Percentiles rank a stretch among this genome's conserved stretches.
phyloP scores from a whole-genome alignment of 2,888 invertebrate species.

The Pristionchus entomophagus region DNA sequence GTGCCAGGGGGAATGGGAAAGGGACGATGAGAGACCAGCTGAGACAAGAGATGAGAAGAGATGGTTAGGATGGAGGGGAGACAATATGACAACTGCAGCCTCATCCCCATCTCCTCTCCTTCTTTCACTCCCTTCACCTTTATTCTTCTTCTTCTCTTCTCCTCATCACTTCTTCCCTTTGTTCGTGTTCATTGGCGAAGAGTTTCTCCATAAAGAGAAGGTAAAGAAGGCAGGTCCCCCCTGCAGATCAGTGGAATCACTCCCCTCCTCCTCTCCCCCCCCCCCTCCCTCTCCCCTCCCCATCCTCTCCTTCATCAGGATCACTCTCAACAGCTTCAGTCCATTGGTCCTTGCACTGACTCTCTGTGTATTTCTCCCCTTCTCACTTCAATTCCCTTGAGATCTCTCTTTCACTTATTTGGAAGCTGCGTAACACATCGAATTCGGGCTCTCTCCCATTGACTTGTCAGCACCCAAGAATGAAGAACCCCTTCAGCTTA shows the following conservation, averaged over 20 bases:
- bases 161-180: background rate
- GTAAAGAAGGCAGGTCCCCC: no score
- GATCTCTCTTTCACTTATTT: conserved; percentile 9
- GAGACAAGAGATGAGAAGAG: background rate
- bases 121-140: background rate
- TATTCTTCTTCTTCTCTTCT: conserved; percentile 7
- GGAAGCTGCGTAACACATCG: conserved; percentile 27
- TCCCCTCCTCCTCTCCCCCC: background rate
- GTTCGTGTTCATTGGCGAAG: conserved; percentile 1
- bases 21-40: background rate
- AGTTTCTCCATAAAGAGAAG: background rate
- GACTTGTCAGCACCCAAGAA: conserved; percentile 21
- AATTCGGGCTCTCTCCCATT: conserved; percentile 25
- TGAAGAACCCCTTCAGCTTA: background rate
- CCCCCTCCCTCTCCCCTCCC: background rate
- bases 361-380: background rate
- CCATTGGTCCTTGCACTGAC: background rate
- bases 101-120: background rate
- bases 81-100: background rate
- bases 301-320: background rate
- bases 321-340: background rate
- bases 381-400: background rate
- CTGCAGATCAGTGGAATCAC: background rate
- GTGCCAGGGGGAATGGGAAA: background rate
- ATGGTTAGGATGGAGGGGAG: background rate